phyloP scores from a whole-genome alignment of 2,888 invertebrate genomes.

The Brassicogethes aeneus region DNA sequence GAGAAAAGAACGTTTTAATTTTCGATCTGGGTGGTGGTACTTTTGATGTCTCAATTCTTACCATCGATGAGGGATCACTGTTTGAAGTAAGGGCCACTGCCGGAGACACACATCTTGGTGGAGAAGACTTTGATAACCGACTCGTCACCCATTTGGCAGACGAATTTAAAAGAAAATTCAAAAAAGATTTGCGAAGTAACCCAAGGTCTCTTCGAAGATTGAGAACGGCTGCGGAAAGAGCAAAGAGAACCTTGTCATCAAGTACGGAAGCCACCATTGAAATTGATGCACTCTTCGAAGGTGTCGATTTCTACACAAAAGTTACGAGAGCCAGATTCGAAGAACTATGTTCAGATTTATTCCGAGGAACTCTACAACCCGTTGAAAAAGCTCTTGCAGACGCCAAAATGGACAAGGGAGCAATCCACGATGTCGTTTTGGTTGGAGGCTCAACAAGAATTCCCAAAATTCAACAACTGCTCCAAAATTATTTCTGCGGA shows the following conservation, averaged over 20 bases:
- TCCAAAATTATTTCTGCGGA: conserved; percentile 67
- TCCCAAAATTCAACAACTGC: conserved; percentile 65
- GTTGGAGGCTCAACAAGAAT: conserved; percentile 77
- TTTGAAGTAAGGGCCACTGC: conserved; percentile 50
- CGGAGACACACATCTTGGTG: conserved; percentile 45
- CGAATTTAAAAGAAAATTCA: conserved; percentile 63
- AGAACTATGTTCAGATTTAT: conserved; percentile 62
- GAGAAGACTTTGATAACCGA: conserved; percentile 48
- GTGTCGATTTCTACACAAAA: conserved; percentile 63
- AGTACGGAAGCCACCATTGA: conserved; percentile 68
- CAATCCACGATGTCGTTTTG: conserved; percentile 70
- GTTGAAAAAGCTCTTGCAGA: conserved; percentile 68
- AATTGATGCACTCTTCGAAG: conserved; percentile 67
- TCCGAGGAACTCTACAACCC: conserved; percentile 57
- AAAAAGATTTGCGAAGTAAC: conserved; percentile 53
- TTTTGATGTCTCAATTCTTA: conserved; percentile 59
- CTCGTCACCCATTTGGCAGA: conserved; percentile 56
- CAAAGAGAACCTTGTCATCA: conserved; percentile 67
- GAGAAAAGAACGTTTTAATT: conserved; percentile 33
- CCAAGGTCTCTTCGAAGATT: conserved; percentile 59
- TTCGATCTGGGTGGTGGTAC: conserved; percentile 52
- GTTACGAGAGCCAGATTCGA: conserved; percentile 68
- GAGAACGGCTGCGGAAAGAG: conserved; percentile 68
- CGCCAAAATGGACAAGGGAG: conserved; percentile 64
- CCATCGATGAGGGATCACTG: conserved; percentile 50